phyloP scores from a whole-genome alignment of 2,113 vertebrate species.

The Scomber scombrus region DNA sequence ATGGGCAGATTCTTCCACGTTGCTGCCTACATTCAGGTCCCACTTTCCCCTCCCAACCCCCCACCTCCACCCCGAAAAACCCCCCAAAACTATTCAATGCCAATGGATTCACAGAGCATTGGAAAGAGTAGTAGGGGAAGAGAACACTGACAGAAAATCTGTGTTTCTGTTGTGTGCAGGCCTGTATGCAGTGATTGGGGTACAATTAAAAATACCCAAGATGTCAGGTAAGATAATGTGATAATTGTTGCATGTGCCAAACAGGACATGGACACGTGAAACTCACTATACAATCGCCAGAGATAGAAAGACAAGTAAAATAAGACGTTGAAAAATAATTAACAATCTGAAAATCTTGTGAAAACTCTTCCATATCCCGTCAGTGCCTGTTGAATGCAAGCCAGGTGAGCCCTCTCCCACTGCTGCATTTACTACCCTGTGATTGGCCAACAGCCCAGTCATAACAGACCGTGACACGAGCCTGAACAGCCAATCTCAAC shows the following conservation, averaged over 20 bases:
- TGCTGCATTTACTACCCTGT: slow-evolving; percentile 48
- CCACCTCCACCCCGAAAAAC: slow-evolving; percentile 23
- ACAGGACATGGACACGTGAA: slow-evolving; percentile 71
- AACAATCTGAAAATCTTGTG: not conserved
- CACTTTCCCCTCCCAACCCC: slow-evolving; percentile 71
- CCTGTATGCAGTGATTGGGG: slow-evolving; percentile 82
- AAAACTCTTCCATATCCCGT: slow-evolving; percentile 9
- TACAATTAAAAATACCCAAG: slow-evolving; percentile 89
- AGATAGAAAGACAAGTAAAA: not conserved
- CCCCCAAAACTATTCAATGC: slow-evolving; percentile 90
- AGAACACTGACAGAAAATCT: slow-evolving; percentile 74
- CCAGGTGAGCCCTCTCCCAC: slow-evolving; percentile 72
- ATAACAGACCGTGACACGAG: slow-evolving; percentile 79
- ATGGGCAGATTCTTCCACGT: slow-evolving; percentile 99
- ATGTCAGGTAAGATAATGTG: slow-evolving; percentile 92
- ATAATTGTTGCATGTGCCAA: slow-evolving; percentile 88
- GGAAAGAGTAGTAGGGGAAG: slow-evolving; percentile 78
- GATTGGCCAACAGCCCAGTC: slow-evolving; percentile 72
- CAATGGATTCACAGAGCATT: slow-evolving; percentile 92
- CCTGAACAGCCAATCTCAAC: slow-evolving; percentile 73
- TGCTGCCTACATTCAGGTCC: slow-evolving; percentile 99
- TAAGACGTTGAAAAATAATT: not conserved
- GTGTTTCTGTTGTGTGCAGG: slow-evolving; percentile 60
- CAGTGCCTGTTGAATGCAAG: slow-evolving; percentile 63
- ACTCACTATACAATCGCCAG: not conserved